A percentile compares a stretch with the other conserved stretches of the same genome.
These are phyloP conservation scores for Sterrhoptilus dennistouni DNA, from an alignment of 2,113 vertebrate genomes.

Conservation along the genomic window DNA sequence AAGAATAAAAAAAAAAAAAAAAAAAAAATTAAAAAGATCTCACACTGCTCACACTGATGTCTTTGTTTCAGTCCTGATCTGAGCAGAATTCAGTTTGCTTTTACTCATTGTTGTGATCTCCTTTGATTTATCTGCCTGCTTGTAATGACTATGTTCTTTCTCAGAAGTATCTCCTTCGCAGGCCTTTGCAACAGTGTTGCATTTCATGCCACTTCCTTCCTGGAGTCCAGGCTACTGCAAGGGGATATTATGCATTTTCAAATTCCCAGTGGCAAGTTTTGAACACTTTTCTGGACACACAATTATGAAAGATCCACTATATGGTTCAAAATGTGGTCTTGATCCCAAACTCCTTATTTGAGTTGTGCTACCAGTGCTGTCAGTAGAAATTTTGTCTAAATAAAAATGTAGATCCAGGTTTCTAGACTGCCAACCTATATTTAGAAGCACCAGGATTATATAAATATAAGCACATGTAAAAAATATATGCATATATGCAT, in stretches of 20 bases:
- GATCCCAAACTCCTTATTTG: neutral
- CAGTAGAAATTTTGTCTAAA: neutral
- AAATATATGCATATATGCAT: neutral
- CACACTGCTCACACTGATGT: neutral
- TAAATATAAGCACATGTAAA: neutral
- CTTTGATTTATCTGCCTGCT: neutral
- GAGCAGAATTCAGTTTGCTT: neutral
- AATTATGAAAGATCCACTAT: neutral
- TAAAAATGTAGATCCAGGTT: neutral
- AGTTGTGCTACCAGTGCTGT: neutral
- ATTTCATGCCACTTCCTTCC: neutral
- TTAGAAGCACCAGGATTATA: neutral
- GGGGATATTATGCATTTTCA: neutral
- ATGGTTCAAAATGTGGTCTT: neutral
- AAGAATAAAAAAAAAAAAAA: neutral
- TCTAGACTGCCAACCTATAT: neutral
- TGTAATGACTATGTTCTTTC: neutral
- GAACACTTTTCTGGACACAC: neutral
- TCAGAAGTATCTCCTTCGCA: neutral
- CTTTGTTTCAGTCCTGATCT: neutral
- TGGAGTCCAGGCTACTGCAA: neutral
- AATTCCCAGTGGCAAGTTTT: neutral
- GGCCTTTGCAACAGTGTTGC: neutral
- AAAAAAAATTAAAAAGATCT: neutral
- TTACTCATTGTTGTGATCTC: neutral